These are phyloP conservation scores for Xyrauchen texanus DNA, from an alignment of 2,113 vertebrate genomes.

Conservation along the genomic window DNA sequence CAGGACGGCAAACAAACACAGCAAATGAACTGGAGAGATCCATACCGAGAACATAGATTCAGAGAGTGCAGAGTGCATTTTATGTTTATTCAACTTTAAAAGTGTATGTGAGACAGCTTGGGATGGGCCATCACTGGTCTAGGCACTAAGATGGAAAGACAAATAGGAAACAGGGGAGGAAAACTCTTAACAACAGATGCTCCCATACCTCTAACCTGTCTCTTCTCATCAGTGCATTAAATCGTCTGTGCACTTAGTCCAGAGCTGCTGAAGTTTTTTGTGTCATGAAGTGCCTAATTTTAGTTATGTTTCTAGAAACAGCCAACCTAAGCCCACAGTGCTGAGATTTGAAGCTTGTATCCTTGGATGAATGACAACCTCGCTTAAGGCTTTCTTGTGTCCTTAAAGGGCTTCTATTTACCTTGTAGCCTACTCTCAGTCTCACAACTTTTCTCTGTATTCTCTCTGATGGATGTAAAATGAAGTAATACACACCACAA, in stretches of 20 bases:
- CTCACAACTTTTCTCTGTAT: no score
- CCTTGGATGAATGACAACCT: constrained; percentile 3
- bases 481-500: no score
- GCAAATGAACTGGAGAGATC: no score
- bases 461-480: no score
- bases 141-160: constrained; percentile 15
- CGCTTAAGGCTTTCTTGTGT: not conserved
- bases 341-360: not conserved
- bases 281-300: not conserved
- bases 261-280: not conserved
- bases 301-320: not conserved
- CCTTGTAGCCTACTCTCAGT: no score
- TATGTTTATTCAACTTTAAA: not conserved
- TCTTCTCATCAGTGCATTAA: constrained; percentile 60
- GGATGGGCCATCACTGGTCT: constrained; percentile 5
- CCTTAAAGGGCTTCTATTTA: no score
- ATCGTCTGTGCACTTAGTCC: constrained; percentile 25
- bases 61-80: no score
- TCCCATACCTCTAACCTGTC: constrained; percentile 58
- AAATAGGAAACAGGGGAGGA: constrained; percentile 27
- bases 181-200: constrained; percentile 65
- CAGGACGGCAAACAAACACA: no score
- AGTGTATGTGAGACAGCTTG: constrained; percentile 9
- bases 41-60: no score
- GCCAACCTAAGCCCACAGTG: no score